A percentile compares a stretch with the other conserved stretches of the same genome.
phyloP scores from a whole-genome alignment of 2,888 invertebrate genomes.

The Dasypogon diadema region DNA sequence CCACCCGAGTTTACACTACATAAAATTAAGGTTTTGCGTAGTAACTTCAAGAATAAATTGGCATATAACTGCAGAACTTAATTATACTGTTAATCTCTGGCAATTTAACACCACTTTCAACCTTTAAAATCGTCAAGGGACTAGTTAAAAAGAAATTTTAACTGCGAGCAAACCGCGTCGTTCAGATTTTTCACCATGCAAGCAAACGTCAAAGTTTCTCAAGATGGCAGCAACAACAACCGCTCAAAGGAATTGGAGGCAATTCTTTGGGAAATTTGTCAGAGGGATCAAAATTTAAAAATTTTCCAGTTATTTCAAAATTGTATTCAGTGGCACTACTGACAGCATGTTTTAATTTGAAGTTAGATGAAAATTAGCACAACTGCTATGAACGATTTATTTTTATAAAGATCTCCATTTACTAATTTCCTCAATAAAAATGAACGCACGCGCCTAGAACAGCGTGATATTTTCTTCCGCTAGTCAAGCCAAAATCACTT shows the following conservation, averaged over 20 bases:
- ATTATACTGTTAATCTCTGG: background rate
- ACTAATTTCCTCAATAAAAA: no score
- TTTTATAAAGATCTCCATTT: no score
- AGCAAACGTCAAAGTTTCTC: constrained; percentile 28
- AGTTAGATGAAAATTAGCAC: no score
- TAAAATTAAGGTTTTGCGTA: background rate
- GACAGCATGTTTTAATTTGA: no score
- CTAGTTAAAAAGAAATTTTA: background rate
- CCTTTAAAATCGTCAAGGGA: background rate
- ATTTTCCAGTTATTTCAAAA: background rate
- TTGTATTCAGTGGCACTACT: no score
- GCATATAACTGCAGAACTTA: background rate
- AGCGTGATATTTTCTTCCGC: background rate
- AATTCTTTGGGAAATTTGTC: constrained; percentile 19
- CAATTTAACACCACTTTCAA: background rate
- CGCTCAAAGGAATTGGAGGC: constrained; percentile 17
- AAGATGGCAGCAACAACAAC: constrained; percentile 12
- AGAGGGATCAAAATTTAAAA: background rate
- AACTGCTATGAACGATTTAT: no score
- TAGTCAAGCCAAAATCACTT: no score
- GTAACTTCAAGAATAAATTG: background rate
- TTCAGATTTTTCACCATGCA: background rate
- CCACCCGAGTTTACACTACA: background rate
- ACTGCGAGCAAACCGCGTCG: constrained; percentile 5
- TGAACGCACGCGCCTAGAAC: constrained; percentile 2